Evolutionary conservation across 2,113 vertebrate species (phyloP).

Genomic region (Campylorhamphus procurvoides): DNA sequence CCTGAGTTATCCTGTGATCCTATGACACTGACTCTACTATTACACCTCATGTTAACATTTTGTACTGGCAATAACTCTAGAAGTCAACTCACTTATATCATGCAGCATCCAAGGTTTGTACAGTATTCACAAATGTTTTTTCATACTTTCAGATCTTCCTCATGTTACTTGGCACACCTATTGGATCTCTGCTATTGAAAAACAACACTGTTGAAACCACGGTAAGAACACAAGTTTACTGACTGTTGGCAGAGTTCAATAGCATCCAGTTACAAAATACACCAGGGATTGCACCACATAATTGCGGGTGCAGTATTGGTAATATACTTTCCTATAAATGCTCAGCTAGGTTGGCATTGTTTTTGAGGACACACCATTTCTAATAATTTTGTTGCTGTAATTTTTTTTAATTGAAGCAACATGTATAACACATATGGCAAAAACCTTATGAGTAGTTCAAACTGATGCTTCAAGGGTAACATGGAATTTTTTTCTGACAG

Average conservation of each 20-base stretch:
- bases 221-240: background rate
- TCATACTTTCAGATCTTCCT: background rate
- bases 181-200: background rate
- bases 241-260: background rate
- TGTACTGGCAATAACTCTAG: background rate
- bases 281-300: background rate
- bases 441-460: background rate
- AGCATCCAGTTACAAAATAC: conserved; percentile 45
- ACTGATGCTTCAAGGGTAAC: background rate
- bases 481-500: background rate
- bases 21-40: background rate
- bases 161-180: background rate
- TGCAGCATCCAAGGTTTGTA: background rate
- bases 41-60: background rate
- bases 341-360: background rate
- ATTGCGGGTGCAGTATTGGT: background rate
- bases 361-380: conserved; percentile 5
- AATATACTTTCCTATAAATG: conserved; percentile 3
- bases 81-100: background rate
- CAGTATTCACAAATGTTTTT: background rate
- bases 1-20: background rate
- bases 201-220: background rate
- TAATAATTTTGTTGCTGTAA: background rate
- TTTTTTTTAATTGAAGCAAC: background rate
- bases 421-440: background rate